These are phyloP conservation scores for Acrocephalus arundinaceus DNA, from an alignment of 2,113 vertebrate species.

Conservation along the genomic window DNA sequence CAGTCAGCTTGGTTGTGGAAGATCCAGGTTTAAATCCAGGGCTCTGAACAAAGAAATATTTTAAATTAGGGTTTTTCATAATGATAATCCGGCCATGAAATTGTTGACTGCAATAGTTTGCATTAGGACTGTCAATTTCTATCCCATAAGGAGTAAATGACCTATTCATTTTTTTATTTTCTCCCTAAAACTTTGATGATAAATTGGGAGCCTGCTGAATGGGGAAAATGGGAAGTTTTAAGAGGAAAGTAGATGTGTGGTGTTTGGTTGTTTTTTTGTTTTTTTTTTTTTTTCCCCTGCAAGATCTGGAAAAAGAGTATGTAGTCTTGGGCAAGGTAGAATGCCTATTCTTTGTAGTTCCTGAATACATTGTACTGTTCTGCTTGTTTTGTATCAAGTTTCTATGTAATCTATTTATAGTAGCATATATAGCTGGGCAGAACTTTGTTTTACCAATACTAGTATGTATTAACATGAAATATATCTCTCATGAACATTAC, in stretches of 20 bases:
- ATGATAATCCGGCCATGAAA: background rate
- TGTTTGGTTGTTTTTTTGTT: background rate
- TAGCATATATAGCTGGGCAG: background rate
- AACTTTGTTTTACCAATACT: background rate
- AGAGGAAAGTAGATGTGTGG: background rate
- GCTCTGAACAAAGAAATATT: background rate
- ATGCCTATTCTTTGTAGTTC: background rate
- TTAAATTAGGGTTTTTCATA: background rate
- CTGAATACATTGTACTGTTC: background rate
- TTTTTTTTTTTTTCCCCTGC: rapidly evolving
- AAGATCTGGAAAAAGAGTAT: background rate
- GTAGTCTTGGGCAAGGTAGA: background rate
- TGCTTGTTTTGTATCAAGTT: background rate
- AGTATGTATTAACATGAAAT: background rate
- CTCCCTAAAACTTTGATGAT: background rate
- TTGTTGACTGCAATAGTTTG: background rate
- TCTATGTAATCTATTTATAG: background rate
- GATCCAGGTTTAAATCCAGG: background rate
- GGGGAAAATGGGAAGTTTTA: background rate
- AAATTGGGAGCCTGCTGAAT: background rate
- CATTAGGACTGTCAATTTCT: background rate
- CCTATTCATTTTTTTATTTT: background rate
- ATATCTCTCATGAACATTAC: background rate
- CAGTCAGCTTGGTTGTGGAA: background rate
- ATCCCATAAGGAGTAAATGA: background rate